phyloP scores from a whole-genome alignment of 2,113 vertebrate genomes.

The Aspiorhynchus laticeps region DNA sequence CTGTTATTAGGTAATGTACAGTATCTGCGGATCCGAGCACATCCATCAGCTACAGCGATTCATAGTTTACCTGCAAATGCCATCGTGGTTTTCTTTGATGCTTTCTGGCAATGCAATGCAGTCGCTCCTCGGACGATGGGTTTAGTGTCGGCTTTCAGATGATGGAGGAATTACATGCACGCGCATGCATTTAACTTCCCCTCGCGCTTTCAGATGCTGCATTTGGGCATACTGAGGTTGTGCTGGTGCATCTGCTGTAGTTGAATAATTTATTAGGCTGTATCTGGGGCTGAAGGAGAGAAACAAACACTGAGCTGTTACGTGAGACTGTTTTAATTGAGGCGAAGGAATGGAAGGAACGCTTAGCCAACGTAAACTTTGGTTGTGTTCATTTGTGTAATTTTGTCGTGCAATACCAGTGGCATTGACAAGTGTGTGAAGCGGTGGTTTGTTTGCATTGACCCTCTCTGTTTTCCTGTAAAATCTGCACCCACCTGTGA shows the following conservation, averaged over 20 bases:
- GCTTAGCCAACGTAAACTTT: conserved; percentile 6
- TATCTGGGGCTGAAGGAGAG: conserved; percentile 56
- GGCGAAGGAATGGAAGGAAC: not conserved
- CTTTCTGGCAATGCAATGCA: not conserved
- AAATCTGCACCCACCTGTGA: not conserved
- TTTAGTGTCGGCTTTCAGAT: conserved; percentile 22
- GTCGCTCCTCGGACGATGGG: not conserved
- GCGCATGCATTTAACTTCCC: conserved; percentile 65
- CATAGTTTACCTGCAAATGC: conserved; percentile 68
- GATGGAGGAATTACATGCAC: conserved; percentile 1
- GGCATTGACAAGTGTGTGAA: not conserved
- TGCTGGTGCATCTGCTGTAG: conserved; percentile 68
- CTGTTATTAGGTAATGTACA: conserved; percentile 39
- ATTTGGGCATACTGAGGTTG: conserved; percentile 48
- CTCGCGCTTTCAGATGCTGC: conserved; percentile 64
- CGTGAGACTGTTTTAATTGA: conserved; percentile 14
- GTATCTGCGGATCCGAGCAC: not conserved
- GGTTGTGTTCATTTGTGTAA: not conserved
- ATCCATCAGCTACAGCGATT: conserved; percentile 57
- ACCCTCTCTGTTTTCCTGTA: not conserved
- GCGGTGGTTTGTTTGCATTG: not conserved
- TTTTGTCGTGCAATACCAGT: not conserved
- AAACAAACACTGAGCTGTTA: conserved; percentile 55
- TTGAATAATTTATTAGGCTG: conserved; percentile 77
- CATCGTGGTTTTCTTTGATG: not conserved